A percentile compares a stretch with the other conserved stretches of the same genome.
phyloP scores from a whole-genome alignment of 2,113 vertebrate species.

The Casuarius casuarius region DNA sequence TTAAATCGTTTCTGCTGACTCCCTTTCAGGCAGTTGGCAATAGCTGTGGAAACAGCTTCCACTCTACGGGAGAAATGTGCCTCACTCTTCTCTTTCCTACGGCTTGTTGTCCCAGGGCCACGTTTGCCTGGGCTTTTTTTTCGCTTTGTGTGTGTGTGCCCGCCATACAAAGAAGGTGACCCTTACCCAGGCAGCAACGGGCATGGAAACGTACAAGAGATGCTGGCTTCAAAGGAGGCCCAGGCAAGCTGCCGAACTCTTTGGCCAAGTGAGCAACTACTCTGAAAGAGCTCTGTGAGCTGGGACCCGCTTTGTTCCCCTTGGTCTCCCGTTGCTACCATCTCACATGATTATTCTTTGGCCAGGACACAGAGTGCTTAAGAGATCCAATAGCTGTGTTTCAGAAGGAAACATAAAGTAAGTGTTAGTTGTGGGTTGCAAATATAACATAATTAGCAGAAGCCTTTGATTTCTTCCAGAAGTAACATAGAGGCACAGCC shows the following conservation, averaged over 20 bases:
- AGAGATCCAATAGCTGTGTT: not conserved
- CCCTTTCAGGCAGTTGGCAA: not conserved
- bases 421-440: not conserved
- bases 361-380: constrained; percentile 44
- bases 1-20: not conserved
- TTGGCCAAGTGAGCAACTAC: constrained; percentile 4
- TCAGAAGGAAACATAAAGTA: not conserved
- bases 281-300: constrained; percentile 43
- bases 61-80: not conserved
- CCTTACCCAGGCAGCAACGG: fast-evolving
- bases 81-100: not conserved
- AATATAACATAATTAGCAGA: not conserved
- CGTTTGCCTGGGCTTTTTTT: not conserved
- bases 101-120: not conserved
- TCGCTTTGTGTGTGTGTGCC: not conserved
- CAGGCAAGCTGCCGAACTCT: constrained; percentile 3
- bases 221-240: not conserved
- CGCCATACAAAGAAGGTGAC: not conserved
- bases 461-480: not conserved
- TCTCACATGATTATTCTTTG: constrained; percentile 51
- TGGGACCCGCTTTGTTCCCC: constrained; percentile 5
- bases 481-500: not conserved
- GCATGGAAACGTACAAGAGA: not conserved
- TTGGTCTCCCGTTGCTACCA: not conserved
- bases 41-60: not conserved